These are phyloP conservation scores for Eidolon dupreanum DNA, from an alignment of 2,797 vertebrate genomes.

Conservation along the genomic window DNA sequence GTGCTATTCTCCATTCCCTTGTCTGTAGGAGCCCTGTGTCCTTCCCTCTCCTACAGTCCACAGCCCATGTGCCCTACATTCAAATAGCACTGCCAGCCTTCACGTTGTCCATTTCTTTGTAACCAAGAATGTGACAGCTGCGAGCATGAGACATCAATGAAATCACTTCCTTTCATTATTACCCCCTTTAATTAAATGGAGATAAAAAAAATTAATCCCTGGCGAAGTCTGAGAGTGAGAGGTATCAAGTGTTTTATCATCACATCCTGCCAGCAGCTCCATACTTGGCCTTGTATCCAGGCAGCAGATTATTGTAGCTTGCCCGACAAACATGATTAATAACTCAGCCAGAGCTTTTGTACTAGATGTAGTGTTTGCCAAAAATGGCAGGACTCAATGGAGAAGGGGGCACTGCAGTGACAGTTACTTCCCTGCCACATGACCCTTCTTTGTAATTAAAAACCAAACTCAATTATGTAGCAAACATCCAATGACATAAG, in stretches of 20 bases:
- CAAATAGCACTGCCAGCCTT: not conserved
- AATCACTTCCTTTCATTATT: conserved; percentile 31
- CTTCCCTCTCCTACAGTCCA: not conserved
- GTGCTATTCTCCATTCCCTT: not conserved
- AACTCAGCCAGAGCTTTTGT: conserved; percentile 83
- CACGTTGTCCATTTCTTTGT: not conserved
- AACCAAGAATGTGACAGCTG: conserved; percentile 32
- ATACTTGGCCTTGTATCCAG: conserved; percentile 76
- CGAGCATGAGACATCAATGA: conserved; percentile 19
- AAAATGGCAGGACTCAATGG: conserved; percentile 81
- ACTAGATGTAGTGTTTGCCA: conserved; percentile 78
- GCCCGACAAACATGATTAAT: conserved; percentile 86
- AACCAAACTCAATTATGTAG: conserved; percentile 82
- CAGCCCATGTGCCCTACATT: not conserved
- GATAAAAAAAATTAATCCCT: conserved; percentile 56
- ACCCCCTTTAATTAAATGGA: conserved; percentile 68
- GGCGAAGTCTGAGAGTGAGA: conserved; percentile 21
- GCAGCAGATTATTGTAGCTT: conserved; percentile 84
- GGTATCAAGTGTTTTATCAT: conserved; percentile 75
- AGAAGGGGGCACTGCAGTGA: conserved; percentile 69
- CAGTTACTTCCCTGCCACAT: conserved; percentile 82
- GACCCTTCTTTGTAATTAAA: conserved; percentile 85
- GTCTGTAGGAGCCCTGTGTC: not conserved
- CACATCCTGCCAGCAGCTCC: conserved; percentile 61
- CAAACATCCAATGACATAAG: conserved; percentile 72